Evolutionary conservation across 1,140 invertebrate species (phyloP).

Genomic region (Plectrocnemia conspersa): DNA sequence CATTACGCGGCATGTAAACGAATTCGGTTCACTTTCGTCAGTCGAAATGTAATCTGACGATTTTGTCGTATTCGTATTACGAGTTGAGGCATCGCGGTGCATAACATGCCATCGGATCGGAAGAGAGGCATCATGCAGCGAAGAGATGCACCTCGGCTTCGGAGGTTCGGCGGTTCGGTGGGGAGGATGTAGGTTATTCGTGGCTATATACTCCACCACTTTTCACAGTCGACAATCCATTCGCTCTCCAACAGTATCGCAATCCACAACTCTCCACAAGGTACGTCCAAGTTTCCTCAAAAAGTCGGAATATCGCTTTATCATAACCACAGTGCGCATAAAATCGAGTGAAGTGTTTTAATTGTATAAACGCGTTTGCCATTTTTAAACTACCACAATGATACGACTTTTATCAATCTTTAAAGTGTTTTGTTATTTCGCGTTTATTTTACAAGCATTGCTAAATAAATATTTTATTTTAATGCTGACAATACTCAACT

Average conservation of each 20-base stretch:
- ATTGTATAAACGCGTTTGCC: too few relatives aligned
- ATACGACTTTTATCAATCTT: too few relatives aligned
- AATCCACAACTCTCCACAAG: conserved; percentile 8
- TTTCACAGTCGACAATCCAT: conserved; percentile 1
- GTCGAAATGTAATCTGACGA: background rate
- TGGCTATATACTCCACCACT: conserved; percentile 10
- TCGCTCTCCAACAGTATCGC: background rate
- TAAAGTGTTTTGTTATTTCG: too few relatives aligned
- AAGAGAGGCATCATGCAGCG: background rate
- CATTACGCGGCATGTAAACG: background rate
- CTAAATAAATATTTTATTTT: too few relatives aligned
- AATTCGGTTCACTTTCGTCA: background rate
- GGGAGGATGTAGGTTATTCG: conserved; percentile 20
- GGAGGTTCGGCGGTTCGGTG: conserved; percentile 5
- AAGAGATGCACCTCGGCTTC: conserved; percentile 16
- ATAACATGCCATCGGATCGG: background rate
- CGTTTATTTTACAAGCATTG: too few relatives aligned
- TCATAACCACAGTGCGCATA: too few relatives aligned
- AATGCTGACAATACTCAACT: too few relatives aligned
- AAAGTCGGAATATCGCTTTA: too few relatives aligned
- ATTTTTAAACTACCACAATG: too few relatives aligned
- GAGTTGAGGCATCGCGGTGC: background rate
- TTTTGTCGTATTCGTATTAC: background rate
- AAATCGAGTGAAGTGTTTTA: too few relatives aligned
- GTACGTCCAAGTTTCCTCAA: background rate